These are phyloP conservation scores for Pachycephala philippinensis DNA, from an alignment of 2,113 vertebrate genomes.

Conservation along the genomic window DNA sequence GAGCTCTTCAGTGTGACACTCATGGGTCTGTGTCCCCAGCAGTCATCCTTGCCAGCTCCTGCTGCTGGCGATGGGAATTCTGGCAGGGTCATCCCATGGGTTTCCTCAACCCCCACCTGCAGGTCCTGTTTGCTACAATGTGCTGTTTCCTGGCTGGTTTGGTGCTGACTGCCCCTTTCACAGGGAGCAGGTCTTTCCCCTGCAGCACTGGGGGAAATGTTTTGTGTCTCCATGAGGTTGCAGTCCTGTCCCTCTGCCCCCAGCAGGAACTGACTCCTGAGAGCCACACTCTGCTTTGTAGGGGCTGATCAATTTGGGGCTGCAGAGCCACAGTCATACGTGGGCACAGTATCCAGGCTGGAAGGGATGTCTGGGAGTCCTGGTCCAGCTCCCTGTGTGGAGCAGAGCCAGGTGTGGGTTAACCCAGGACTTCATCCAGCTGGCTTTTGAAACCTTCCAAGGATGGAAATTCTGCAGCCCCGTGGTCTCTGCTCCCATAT, in stretches of 20 bases:
- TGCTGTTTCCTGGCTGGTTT: background rate
- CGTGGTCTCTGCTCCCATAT: background rate
- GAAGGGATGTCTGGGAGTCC: background rate
- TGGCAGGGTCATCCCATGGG: background rate
- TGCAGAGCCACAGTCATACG: accelerated
- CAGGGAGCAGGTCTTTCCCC: accelerated
- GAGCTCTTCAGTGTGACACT: background rate
- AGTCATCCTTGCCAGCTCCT: background rate
- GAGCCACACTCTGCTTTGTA: accelerated
- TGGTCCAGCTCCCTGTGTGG: accelerated
- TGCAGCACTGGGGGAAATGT: background rate
- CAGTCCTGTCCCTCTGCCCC: background rate
- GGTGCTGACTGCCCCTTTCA: background rate
- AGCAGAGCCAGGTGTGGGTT: background rate
- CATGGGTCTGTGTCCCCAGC: background rate
- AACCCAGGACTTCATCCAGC: background rate
- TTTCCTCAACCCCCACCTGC: background rate
- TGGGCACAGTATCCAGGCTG: background rate
- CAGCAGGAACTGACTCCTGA: background rate
- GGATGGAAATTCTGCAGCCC: background rate
- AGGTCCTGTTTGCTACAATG: background rate
- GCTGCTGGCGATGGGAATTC: background rate
- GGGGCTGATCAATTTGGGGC: background rate
- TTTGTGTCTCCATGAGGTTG: background rate
- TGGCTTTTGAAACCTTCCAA: background rate